Percentiles rank a stretch among this genome's conserved stretches.
Conservation (phyloP, 2,888 invertebrate species). For the Troglohyphantes excavatus region DNA sequence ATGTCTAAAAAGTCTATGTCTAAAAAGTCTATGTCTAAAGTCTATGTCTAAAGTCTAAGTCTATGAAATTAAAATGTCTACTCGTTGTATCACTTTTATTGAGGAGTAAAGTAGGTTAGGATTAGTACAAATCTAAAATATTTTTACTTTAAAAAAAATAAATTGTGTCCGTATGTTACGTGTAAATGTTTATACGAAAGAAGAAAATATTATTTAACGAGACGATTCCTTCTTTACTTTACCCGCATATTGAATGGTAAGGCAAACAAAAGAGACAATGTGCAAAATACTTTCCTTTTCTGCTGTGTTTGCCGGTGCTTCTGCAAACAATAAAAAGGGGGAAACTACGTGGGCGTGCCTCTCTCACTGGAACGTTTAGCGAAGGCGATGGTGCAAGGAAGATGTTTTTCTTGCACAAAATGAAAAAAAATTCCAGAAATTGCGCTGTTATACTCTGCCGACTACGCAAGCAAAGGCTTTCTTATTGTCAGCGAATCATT, state of each 20-base stretch:
- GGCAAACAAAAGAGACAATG: slow-evolving; percentile 23
- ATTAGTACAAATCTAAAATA: no score
- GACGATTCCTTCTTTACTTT: not conserved
- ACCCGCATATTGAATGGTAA: not conserved
- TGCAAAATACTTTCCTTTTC: not conserved
- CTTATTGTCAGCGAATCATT: slow-evolving; percentile 12
- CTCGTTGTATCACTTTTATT: no score
- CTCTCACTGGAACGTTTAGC: slow-evolving; percentile 34
- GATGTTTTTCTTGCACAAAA: slow-evolving; percentile 7
- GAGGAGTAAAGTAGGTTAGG: no score
- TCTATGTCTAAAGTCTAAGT: no score
- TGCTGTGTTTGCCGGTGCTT: not conserved
- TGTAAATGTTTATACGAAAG: no score
- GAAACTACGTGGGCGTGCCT: slow-evolving; percentile 15
- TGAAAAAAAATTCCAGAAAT: slow-evolving; percentile 7
- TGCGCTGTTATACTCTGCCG: not conserved
- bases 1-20: no score
- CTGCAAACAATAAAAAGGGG: not conserved
- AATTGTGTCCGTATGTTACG: no score
- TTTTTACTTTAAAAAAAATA: no score
- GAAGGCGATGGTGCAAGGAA: slow-evolving; percentile 32
- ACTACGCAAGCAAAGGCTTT: not conserved
- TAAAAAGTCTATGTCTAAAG: no score
- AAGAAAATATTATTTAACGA: no score
- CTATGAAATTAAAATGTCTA: no score